phyloP scores from a whole-genome alignment of 2,797 vertebrate species.

The Cuniculus paca region DNA sequence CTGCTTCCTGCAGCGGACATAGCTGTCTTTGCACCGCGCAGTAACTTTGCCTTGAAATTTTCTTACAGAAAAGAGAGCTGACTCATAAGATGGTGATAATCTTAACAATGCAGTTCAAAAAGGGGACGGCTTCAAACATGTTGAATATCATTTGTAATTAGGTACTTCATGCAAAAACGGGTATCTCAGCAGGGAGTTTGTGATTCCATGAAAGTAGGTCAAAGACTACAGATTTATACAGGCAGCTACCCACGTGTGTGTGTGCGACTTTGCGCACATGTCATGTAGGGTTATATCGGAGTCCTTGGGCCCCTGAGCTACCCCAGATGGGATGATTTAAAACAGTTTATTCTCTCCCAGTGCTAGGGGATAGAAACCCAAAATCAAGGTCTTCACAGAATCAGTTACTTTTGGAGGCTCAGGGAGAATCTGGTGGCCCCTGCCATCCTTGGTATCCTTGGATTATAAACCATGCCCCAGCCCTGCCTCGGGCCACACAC shows the following conservation, averaged over 20 bases:
- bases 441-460: accelerated
- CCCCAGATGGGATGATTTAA: background rate
- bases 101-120: background rate
- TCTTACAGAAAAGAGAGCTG: background rate
- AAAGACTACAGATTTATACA: background rate
- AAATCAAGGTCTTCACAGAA: accelerated
- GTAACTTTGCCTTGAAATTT: background rate
- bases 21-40: no score
- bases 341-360: accelerated
- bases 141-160: background rate
- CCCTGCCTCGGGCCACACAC: background rate
- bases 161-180: background rate
- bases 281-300: accelerated
- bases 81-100: background rate
- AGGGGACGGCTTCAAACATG: background rate
- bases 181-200: background rate
- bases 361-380: accelerated
- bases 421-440: accelerated
- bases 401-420: no score
- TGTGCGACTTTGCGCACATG: no score
- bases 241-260: accelerated
- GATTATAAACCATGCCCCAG: accelerated
- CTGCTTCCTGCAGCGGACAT: background rate
- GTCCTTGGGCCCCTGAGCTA: background rate
- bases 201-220: background rate